These are phyloP conservation scores for Stenodera caucasica DNA, from an alignment of 2,888 invertebrate genomes.

Conservation along the genomic window DNA sequence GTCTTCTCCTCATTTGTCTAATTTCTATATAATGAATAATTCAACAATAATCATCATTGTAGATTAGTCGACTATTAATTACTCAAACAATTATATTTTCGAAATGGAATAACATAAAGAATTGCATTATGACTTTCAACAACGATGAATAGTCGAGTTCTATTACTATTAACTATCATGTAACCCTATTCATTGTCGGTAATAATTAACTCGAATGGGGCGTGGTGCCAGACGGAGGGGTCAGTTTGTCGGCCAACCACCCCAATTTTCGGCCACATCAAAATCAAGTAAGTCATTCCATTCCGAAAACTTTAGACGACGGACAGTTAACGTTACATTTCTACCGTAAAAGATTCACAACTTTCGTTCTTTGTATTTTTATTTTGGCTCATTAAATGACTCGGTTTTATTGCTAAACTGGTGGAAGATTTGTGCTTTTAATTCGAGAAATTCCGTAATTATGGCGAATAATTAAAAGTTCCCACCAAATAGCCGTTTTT, in stretches of 20 bases:
- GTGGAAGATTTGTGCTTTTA: no score
- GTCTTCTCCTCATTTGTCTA: background rate
- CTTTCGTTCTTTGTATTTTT: background rate
- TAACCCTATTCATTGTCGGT: background rate
- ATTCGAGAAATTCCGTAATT: no score
- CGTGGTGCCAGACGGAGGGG: background rate
- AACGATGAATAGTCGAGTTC: background rate
- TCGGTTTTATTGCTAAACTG: no score
- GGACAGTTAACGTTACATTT: no score
- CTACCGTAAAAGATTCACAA: background rate
- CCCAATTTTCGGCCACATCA: background rate
- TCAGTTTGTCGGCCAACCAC: background rate
- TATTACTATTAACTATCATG: background rate
- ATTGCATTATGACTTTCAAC: no score
- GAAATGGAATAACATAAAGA: background rate
- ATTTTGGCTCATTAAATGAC: no score
- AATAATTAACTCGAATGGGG: background rate
- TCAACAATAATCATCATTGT: background rate
- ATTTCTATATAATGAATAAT: conserved; percentile 5
- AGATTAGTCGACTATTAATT: background rate
- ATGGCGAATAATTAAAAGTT: no score
- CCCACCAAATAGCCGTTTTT: no score
- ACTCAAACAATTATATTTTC: background rate
- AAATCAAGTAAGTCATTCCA: conserved; percentile 1
- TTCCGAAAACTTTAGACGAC: no score